A percentile compares a stretch with the other conserved stretches of the same genome.
phyloP scores from a whole-genome alignment of 2,113 vertebrate species.

The Plecotus auritus region DNA sequence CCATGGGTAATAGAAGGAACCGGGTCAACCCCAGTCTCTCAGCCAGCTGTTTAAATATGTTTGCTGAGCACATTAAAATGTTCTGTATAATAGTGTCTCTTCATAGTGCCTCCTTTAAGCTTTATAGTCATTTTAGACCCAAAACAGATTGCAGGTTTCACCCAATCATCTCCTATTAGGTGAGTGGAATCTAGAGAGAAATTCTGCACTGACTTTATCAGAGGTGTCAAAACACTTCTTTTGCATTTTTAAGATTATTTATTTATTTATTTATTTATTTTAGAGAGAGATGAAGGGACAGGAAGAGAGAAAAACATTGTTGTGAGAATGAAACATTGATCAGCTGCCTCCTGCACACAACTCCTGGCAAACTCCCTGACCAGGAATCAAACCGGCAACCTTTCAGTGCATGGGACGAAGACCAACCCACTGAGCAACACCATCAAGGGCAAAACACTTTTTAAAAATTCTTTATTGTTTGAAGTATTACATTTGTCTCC shows the following conservation, averaged over 20 bases:
- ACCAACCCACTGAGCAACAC: too few relatives aligned
- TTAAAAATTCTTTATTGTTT: not conserved
- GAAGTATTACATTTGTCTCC: too few relatives aligned
- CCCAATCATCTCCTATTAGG: not conserved
- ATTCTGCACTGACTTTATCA: not conserved
- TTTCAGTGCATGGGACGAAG: too few relatives aligned
- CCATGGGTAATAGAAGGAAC: not conserved
- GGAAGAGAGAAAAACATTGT: too few relatives aligned
- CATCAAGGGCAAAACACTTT: not conserved
- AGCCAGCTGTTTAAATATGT: constrained; percentile 4
- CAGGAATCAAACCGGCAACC: too few relatives aligned
- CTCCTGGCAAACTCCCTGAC: too few relatives aligned
- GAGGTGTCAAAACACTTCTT: not conserved
- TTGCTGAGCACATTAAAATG: not conserved
- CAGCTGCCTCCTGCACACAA: too few relatives aligned
- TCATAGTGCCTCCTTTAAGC: not conserved
- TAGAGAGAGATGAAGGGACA: too few relatives aligned
- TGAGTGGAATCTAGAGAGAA: not conserved
- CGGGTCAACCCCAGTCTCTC: not conserved
- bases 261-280: too few relatives aligned
- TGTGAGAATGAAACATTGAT: too few relatives aligned
- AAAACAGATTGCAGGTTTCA: not conserved
- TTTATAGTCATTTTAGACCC: not conserved
- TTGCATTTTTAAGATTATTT: too few relatives aligned
- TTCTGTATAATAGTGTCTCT: not conserved